Conservation (phyloP, 2,888 invertebrate genomes). For the Apamea monoglypha region DNA sequence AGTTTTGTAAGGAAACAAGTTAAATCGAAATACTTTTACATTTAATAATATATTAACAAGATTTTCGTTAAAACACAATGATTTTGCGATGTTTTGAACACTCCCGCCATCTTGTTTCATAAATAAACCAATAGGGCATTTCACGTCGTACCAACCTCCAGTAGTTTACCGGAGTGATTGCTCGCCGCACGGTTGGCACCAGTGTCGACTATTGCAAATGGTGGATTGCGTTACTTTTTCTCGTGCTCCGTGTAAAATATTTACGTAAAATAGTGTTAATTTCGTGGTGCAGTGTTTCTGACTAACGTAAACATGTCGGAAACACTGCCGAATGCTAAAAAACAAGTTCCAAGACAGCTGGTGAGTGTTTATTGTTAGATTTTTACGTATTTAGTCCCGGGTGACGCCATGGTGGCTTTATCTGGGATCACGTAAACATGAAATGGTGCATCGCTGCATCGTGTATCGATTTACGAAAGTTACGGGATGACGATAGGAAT, state of each 20-base stretch:
- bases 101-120: conserved; percentile 77
- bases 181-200: conserved; percentile 85
- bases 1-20: conserved; percentile 16
- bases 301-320: conserved; percentile 90
- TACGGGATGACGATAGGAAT: conserved; percentile 74
- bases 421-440: conserved; percentile 92
- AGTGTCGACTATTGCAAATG: conserved; percentile 90
- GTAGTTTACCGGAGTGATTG: conserved; percentile 84
- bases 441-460: conserved; percentile 91
- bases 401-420: conserved; percentile 92
- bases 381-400: conserved; percentile 90
- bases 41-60: background rate
- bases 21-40: background rate
- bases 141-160: conserved; percentile 80
- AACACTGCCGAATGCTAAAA: conserved; percentile 90
- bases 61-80: conserved; percentile 30
- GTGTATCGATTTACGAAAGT: conserved; percentile 88
- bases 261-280: conserved; percentile 90
- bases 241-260: conserved; percentile 91
- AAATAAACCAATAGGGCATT: conserved; percentile 85
- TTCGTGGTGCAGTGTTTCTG: conserved; percentile 90
- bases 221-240: conserved; percentile 91
- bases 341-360: conserved; percentile 91
- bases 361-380: conserved; percentile 90
- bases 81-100: conserved; percentile 79